Base-by-base conservation (phyloP, 2,888 invertebrate genomes). In the Scelioninae gen. 2 region DNA sequence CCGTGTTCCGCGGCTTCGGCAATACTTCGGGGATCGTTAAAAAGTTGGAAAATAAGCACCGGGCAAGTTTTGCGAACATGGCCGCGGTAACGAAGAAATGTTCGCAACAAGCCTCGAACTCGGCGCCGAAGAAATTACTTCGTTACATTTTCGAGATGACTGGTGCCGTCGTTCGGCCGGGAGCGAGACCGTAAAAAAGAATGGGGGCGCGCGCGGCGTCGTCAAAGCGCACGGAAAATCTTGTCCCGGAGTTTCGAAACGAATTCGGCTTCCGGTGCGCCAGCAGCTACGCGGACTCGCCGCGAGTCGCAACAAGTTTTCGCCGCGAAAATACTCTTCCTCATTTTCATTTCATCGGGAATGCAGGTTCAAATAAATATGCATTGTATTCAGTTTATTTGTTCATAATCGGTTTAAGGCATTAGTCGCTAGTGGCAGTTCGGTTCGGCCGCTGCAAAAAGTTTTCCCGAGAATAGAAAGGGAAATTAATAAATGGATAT, bases 221-320 rank as follows among this genome's bases (percentile, higher is more conserved):
- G 43, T 67, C 50, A 76, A 76, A 69, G 76, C 71, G 65, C 73
- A 55, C 55, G 52, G 76, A 75, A 74, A 80, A 81, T 79, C 77
- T 76, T 65, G 68, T 76, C 64, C 52, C 46, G 79, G n/a, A 79
- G 74, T 79, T 79, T 69, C 61, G 25, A 28, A 53, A 72, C 63
- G 50, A 79, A 80, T 80, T 81, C 79, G 76, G 76, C 75, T 76
- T 75, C 60, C 71, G 64, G 58, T n/a, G 63, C 46, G 33, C 37
- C 37, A 25, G 64, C 50, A 52, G 65, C 69, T 63, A 76, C 63
- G 64, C 65, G 76, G 73, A 79, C 81, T 80, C 78, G 76, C 76
- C 78, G 69, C 75, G 78, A 81, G 75, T 79, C 78, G 81, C 83
- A 81, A 82, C 83, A 82, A 83, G 79, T 82, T 80, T 78, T 78